These are phyloP conservation scores for Reinhardtius hippoglossoides DNA, from an alignment of 2,113 vertebrate genomes.

Conservation along the genomic window DNA sequence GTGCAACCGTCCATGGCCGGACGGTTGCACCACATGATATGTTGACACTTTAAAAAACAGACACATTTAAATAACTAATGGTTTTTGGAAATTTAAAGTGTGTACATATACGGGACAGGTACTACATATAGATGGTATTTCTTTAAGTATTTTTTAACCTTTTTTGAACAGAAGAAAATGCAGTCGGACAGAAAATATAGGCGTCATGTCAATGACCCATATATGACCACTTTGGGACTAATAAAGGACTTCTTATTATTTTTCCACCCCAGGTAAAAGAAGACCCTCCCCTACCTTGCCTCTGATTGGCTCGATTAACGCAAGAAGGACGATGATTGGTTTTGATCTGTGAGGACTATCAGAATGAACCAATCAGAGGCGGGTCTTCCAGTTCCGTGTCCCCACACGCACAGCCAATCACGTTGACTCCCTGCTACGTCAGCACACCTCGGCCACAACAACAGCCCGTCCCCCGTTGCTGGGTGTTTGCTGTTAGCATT, in stretches of 20 bases:
- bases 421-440: conserved; percentile 6
- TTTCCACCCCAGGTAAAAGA: not conserved
- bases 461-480: conserved; percentile 46
- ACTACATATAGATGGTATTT: no score
- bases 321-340: not conserved
- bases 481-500: conserved; percentile 33
- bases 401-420: conserved; percentile 66
- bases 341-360: not conserved
- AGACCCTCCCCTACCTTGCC: not conserved
- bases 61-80: no score
- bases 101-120: no score
- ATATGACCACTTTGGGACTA: not conserved
- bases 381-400: not conserved
- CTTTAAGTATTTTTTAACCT: no score
- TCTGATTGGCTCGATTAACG: not conserved
- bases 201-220: no score
- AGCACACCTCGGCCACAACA: conserved; percentile 62
- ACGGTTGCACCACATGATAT: no score
- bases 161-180: no score
- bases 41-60: no score
- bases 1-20: no score
- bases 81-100: no score
- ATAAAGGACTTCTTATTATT: not conserved
- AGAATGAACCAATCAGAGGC: not conserved
- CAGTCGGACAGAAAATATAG: no score